Evolutionary conservation across 2,797 vertebrate genomes (phyloP).

Genomic region (Alosa sapidissima): DNA sequence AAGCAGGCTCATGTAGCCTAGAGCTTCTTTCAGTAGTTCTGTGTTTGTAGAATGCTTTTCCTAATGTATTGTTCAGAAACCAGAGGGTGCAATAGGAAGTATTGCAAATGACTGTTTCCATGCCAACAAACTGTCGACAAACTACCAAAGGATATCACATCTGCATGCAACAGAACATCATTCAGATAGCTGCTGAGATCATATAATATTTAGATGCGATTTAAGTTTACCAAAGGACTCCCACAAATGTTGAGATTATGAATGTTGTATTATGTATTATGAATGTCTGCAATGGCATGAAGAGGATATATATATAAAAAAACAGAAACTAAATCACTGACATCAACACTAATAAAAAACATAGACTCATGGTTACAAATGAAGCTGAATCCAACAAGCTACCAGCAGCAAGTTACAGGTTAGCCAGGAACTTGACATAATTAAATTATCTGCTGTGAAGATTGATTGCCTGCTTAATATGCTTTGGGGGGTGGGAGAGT

Average conservation of each 20-base stretch:
- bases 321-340: background rate
- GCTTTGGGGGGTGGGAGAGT: background rate
- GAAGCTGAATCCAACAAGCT: background rate
- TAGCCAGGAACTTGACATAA: constrained; percentile 11
- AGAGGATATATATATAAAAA: background rate
- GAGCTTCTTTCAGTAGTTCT: background rate
- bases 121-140: background rate
- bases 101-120: background rate
- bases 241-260: background rate
- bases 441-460: constrained; percentile 25
- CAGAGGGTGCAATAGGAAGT: background rate
- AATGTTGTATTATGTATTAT: background rate
- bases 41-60: background rate
- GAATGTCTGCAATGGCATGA: background rate
- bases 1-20: background rate
- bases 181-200: background rate
- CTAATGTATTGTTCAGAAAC: background rate
- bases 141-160: background rate
- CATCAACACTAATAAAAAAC: background rate
- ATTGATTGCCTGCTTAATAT: constrained; percentile 18
- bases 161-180: background rate
- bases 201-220: background rate
- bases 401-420: constrained; percentile 11
- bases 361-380: background rate
- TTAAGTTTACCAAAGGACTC: background rate